Evolutionary conservation across 1,140 invertebrate genomes (phyloP), one percentile per base, ranked within the genome.

Genomic region (Brachystomella parvula): DNA sequence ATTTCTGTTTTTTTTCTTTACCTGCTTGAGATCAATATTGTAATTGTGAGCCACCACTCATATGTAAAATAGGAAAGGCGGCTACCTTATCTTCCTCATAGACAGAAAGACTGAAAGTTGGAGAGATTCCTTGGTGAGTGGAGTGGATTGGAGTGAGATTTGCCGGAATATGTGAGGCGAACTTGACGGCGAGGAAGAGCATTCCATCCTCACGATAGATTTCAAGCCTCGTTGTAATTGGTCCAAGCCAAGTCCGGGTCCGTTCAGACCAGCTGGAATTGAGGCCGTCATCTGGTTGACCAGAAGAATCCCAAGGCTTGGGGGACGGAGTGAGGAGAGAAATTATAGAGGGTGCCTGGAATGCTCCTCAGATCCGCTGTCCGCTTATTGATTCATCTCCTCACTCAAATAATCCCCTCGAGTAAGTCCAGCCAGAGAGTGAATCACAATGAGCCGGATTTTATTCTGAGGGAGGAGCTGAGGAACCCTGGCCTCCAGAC

Each of bases 21-120:
- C 95, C 85, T 96, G 92, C 77, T 89, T 89, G 44, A 98, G 81
- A 76, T 96, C 93, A 63, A 97, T 90, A 75, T 79, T 0, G 87
- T 87, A 60, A 98, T 86, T 24, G 91, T 95, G 30, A 98, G 87
- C 77, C 88, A 90, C 76, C 47, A 89, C 75, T 33, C 81, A 82
- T 49, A 86, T 78, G 44, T 81, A n/a, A n/a, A n/a, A n/a, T n/a
- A n/a, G n/a, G n/a, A n/a, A n/a, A n/a, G n/a, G n/a, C n/a, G n/a
- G n/a, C n/a, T n/a, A n/a, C n/a, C n/a, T n/a, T n/a, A n/a, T n/a
- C n/a, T n/a, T n/a, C n/a, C n/a, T n/a, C n/a, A n/a, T n/a, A n/a
- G n/a, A n/a, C n/a, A 19, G 6, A 39, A 39, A 39, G 35, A 39
- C 6, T 39, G 6, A 39, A 19, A 9, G 35, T 39, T 6, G 35